These are phyloP conservation scores for Malurus melanocephalus DNA, from an alignment of 2,113 vertebrate genomes.

Conservation along the genomic window DNA sequence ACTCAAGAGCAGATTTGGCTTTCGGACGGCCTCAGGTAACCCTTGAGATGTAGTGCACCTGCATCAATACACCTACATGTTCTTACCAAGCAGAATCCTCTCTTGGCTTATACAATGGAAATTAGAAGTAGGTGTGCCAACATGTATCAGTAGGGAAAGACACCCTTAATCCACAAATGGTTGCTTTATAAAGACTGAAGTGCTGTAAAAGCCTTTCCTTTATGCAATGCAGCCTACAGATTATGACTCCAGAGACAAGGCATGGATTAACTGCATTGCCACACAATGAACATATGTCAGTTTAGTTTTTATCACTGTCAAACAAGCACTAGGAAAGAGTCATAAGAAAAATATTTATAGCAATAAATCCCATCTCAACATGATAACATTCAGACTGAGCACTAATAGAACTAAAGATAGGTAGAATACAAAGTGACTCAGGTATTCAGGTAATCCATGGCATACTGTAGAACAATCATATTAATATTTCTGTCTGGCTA, in stretches of 20 bases:
- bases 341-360: slow-evolving; percentile 54
- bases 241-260: slow-evolving; percentile 17
- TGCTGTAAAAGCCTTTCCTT: slow-evolving; percentile 29
- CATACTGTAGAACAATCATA: background rate
- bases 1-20: background rate
- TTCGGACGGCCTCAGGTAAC: background rate
- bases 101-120: slow-evolving; percentile 21
- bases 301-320: slow-evolving; percentile 20
- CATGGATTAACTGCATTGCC: slow-evolving; percentile 32
- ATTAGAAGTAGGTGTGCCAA: slow-evolving; percentile 30
- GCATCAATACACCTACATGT: slow-evolving; percentile 8
- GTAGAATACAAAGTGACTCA: background rate
- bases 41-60: slow-evolving; percentile 13
- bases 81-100: slow-evolving; percentile 4
- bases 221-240: slow-evolving; percentile 4
- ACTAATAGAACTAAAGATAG: background rate
- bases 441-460: slow-evolving; percentile 1
- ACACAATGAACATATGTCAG: slow-evolving; percentile 44
- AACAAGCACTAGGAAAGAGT: slow-evolving; percentile 19
- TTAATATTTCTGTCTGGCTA: background rate
- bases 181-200: slow-evolving; percentile 25
- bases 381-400: slow-evolving; percentile 29
- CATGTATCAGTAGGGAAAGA: slow-evolving; percentile 10
- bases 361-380: slow-evolving; percentile 31
- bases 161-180: slow-evolving; percentile 49